These are phyloP conservation scores for Hycleus phaleratus DNA, from an alignment of 1,140 invertebrate genomes.

Conservation along the genomic window DNA sequence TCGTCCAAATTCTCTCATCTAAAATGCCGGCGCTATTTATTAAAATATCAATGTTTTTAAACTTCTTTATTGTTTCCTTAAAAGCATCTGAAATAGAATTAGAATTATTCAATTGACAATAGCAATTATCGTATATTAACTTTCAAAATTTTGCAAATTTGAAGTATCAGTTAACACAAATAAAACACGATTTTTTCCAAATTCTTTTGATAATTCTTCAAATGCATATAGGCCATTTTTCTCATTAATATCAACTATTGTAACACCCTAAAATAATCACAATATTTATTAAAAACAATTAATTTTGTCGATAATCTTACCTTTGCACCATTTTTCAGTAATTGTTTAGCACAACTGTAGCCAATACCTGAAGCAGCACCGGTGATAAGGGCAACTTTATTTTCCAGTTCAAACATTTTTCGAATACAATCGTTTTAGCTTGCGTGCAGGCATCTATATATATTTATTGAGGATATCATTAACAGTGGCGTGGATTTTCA, in stretches of 20 bases:
- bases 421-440: no score
- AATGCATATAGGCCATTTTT: conserved; percentile 19
- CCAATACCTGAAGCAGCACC: conserved; percentile 66
- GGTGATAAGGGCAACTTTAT: conserved; percentile 65
- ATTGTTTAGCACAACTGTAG: conserved; percentile 55
- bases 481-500: no score
- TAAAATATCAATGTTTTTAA: conserved; percentile 42
- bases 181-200: conserved; percentile 25
- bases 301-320: conserved; percentile 40
- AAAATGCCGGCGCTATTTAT: conserved; percentile 46
- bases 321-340: conserved; percentile 62
- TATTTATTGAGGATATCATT: no score
- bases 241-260: conserved; percentile 28
- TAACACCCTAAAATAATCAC: conserved; percentile 2
- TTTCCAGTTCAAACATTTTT: conserved; percentile 40
- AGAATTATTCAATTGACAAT: not conserved
- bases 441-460: no score
- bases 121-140: conserved; percentile 10
- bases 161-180: conserved; percentile 13
- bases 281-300: not conserved
- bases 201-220: conserved; percentile 21
- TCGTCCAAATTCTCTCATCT: conserved; percentile 43
- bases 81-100: conserved; percentile 22
- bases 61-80: conserved; percentile 21
- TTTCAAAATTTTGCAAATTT: conserved; percentile 23